Base-by-base conservation (phyloP, 2,888 invertebrate species). In the Matsumyia berberina region DNA sequence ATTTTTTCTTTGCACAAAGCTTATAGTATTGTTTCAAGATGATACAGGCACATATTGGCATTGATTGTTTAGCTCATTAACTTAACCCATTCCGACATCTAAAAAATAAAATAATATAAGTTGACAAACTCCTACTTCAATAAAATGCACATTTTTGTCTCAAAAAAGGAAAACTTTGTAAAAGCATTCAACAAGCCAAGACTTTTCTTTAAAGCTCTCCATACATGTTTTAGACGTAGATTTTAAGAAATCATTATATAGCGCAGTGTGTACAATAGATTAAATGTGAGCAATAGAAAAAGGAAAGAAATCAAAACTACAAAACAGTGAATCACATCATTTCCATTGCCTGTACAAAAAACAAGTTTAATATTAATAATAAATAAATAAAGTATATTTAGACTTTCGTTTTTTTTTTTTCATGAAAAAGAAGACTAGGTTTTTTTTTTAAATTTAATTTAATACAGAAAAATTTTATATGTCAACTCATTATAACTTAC, bases 161-260 rank as follows among this genome's bases (percentile, higher is more conserved):
- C n/a, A 72, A 69, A 69, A 35, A 58, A 73, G n/a, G 35, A 37
- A 80, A 74, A 73, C 70, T 70, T 70, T 85, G 85, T 85, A 85
- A 76, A 83, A 85, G 85, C 85, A 80, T 80, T 66, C 66, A 74
- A 44, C 31, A 79, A 60, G 70, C 74, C 46, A 64, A 55, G 29
- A 55, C 33, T 44, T 64, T 60, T 37, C 29, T 70, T 72, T 15
- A 29, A 67, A 72, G 51, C 57, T 76, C 12, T 76, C 33, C 33
- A 70, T 39, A 72, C 58, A 72, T 29, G 24, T 58, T 81, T 44
- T n/a, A 64, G 46, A 51, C 8, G 44, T 35, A 39, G 44, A 39
- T 37, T 15, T 8, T 17, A 53, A 29, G 17, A 24, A 44, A 15
- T n/a, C 2, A 53, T 31, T 37, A 46, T 37, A 46, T 3, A 24